phyloP scores from a whole-genome alignment of 2,113 vertebrate species.

The Coryphaenoides rupestris region DNA sequence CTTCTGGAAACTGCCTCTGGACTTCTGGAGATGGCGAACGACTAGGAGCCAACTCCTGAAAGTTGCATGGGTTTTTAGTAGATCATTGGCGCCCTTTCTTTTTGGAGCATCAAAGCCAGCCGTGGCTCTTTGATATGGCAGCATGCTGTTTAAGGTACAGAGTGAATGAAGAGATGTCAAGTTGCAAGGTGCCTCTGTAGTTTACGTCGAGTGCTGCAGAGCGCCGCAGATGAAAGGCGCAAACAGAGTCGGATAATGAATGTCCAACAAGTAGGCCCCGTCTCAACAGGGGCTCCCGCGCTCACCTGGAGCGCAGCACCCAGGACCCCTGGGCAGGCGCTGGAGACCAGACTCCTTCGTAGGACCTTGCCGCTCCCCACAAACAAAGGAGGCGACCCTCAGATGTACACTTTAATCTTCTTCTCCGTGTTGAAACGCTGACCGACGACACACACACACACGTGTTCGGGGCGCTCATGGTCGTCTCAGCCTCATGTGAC shows the following conservation, averaged over 20 bases:
- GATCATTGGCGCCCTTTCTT: slow-evolving; percentile 92
- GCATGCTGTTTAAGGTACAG: slow-evolving; percentile 97
- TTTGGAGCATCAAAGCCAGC: slow-evolving; percentile 92
- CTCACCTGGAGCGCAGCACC: slow-evolving; percentile 70
- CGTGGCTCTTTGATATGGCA: slow-evolving; percentile 89
- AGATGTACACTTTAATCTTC: slow-evolving; percentile 72
- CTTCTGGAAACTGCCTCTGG: slow-evolving; percentile 45
- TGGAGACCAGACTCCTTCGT: slow-evolving; percentile 52
- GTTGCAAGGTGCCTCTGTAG: slow-evolving; percentile 96
- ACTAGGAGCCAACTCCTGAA: slow-evolving; percentile 77
- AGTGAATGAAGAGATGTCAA: slow-evolving; percentile 97
- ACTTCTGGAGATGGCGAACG: slow-evolving; percentile 58
- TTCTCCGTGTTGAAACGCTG: slow-evolving; percentile 68
- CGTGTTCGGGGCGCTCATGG: background rate
- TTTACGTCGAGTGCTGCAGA: slow-evolving; percentile 91
- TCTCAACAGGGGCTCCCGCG: slow-evolving; percentile 51
- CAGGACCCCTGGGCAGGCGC: slow-evolving; percentile 38
- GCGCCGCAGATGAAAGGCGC: slow-evolving; percentile 93
- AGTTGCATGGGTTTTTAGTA: slow-evolving; percentile 87
- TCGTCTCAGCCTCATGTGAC: no score
- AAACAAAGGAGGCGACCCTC: slow-evolving; percentile 34
- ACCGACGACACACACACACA: slow-evolving; percentile 48
- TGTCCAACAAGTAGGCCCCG: slow-evolving; percentile 87
- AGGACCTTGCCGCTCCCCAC: slow-evolving; percentile 40
- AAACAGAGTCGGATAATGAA: slow-evolving; percentile 94